Base-by-base conservation (phyloP, 2,113 vertebrate genomes). In the Aramus guarauna region DNA sequence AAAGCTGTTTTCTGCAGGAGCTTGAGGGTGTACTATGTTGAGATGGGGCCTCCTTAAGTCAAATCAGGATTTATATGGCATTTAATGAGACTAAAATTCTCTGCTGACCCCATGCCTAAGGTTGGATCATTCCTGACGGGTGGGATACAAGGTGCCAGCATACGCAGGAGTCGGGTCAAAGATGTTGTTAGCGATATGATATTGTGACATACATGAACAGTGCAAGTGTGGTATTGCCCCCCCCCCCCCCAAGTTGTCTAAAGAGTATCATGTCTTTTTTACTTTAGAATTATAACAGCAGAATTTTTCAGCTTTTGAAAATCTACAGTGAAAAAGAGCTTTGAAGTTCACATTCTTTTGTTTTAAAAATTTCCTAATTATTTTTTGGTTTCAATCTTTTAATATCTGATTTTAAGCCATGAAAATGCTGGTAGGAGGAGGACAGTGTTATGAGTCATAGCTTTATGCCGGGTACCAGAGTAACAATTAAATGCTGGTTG, bases 151-250 rank as follows among this genome's bases (percentile, higher is more conserved):
- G 30, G 39, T 58, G 30, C 26, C 66, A 41, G 27, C 45, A 36
- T 2, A 4, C 18, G 12, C 26, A n/a, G 82, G 26, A 59, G 37
- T 4, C 0, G 2, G 69, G 22, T 18, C 62, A 9, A 24, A 43
- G 77, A 4, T 8, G 22, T 1, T 68, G 45, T 12, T 26, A 36
- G 13, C 0, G 2, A 2, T 4, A 2, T 3, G 22, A 17, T 4
- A 15, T 2, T 21, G 78, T 15, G 71, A 47, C 14, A 12, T 3
- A 19, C 3, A 21, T 32, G 59, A n/a, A 5, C 55, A 30, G 1
- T 0, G 4, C 3, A 4, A 3, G 18, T 37, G 39, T 27, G 43
- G 34, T 68, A 47, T 20, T 5, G 1, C 26, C 10, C 26, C 22
- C 9, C 5, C 18, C 9, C 4, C 2, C 1, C 24, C 79, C 17